Evolutionary conservation across 64 coral and sea anemone genomes (phyloP).

Genomic region (Pachyseris speciosa): DNA sequence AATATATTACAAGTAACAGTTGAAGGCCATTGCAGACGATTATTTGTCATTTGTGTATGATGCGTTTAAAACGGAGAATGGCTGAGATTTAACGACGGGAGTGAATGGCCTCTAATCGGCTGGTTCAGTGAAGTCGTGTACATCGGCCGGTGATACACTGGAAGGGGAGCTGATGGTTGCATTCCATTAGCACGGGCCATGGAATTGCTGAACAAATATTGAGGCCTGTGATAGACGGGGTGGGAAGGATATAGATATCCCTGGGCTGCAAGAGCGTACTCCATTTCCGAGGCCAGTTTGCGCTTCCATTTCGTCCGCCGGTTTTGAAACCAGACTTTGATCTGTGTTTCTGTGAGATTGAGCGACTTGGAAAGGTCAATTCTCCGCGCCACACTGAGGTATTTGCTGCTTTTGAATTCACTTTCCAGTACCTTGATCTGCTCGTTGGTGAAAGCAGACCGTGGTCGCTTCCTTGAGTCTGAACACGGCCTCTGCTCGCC

Average conservation of each 20-base stretch:
- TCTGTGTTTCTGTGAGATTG: constrained; percentile 87
- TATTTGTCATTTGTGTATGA: too few species aligned
- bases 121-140: not conserved
- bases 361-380: constrained; percentile 88
- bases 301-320: constrained; percentile 97
- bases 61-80: not conserved
- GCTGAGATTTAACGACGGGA: not conserved
- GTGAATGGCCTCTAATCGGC: not conserved
- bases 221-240: not conserved
- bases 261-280: constrained; percentile 68
- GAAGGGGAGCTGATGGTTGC: not conserved
- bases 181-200: not conserved
- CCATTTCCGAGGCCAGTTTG: constrained; percentile 83
- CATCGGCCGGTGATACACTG: not conserved
- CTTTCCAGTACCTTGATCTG: constrained; percentile 92
- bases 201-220: not conserved
- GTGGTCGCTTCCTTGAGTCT: constrained; percentile 76
- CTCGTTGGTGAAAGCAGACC: constrained; percentile 88
- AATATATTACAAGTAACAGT: too few species aligned
- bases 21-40: too few species aligned
- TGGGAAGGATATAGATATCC: constrained; percentile 75
- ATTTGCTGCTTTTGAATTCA: constrained; percentile 86
- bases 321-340: constrained; percentile 99
- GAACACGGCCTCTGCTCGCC: not conserved
- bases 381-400: constrained; percentile 81